Evolutionary conservation across 2,888 invertebrate genomes (phyloP).

Genomic region (Perizoma flavofasciatum): DNA sequence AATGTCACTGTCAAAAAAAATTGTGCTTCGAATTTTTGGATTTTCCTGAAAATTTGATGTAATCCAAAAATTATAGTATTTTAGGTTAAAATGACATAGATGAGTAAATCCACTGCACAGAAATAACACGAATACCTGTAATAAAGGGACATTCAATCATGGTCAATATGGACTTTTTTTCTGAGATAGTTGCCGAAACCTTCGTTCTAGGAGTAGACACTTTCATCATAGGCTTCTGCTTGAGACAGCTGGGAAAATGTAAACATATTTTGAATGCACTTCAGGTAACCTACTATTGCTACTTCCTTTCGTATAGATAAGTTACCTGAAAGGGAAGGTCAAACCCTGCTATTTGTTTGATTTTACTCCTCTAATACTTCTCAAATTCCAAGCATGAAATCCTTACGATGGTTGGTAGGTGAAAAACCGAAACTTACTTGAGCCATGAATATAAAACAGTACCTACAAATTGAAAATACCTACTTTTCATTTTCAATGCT

Average conservation of each 20-base stretch:
- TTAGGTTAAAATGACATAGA: conserved; percentile 29
- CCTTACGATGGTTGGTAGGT: too few species aligned
- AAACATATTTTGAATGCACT: conserved; percentile 88
- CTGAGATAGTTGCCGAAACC: conserved; percentile 85
- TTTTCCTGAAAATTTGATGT: conserved; percentile 10
- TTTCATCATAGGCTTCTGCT: conserved; percentile 88
- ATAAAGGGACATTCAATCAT: conserved; percentile 49
- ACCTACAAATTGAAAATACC: too few species aligned
- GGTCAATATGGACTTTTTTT: conserved; percentile 85
- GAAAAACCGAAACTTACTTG: too few species aligned
- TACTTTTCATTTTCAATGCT: too few species aligned
- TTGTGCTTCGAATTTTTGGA: conserved; percentile 1
- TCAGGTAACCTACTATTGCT: conserved; percentile 80
- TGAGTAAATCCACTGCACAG: neutral
- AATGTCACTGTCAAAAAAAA: conserved; percentile 2
- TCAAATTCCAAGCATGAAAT: too few species aligned
- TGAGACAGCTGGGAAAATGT: conserved; percentile 89
- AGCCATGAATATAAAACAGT: too few species aligned
- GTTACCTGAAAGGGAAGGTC: neutral
- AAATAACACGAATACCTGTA: conserved; percentile 1
- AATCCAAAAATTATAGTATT: conserved; percentile 11
- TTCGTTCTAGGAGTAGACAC: conserved; percentile 90
- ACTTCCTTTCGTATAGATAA: neutral
- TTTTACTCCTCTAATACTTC: too few species aligned
- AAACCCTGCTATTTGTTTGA: too few species aligned